Conservation (phyloP, 2,888 invertebrate species). For the Drosophila antonietae region DNA sequence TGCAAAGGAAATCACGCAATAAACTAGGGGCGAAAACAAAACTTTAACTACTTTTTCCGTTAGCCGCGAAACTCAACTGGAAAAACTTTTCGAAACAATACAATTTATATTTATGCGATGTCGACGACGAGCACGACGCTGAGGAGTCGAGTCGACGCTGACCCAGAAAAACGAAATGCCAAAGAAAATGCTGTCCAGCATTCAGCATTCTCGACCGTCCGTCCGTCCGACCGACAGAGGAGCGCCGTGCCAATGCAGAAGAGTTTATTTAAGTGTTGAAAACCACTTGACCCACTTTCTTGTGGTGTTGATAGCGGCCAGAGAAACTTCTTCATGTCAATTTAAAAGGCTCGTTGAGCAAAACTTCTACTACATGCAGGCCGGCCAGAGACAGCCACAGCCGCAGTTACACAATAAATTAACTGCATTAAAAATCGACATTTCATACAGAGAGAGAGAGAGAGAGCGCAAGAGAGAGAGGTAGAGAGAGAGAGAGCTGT, state of each 20-base stretch:
- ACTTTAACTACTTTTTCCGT: slow-evolving; percentile 79
- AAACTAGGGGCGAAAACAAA: slow-evolving; percentile 76
- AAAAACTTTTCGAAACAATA: slow-evolving; percentile 79
- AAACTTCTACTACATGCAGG: neutral
- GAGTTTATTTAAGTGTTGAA: slow-evolving; percentile 71
- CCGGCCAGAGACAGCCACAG: neutral
- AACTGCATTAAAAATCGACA: slow-evolving; percentile 37
- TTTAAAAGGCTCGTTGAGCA: slow-evolving; percentile 30
- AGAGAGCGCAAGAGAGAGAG: neutral
- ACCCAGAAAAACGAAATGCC: slow-evolving; percentile 64
- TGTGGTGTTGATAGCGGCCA: slow-evolving; percentile 61
- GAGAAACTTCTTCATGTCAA: slow-evolving; percentile 48
- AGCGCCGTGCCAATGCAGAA: slow-evolving; percentile 12
- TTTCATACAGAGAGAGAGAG: neutral
- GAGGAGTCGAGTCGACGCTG: slow-evolving; percentile 47
- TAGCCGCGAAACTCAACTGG: slow-evolving; percentile 69
- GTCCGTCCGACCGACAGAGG: neutral
- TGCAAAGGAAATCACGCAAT: slow-evolving; percentile 76
- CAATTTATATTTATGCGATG: slow-evolving; percentile 80
- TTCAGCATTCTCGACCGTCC: slow-evolving; percentile 1
- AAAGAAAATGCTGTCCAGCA: slow-evolving; percentile 43
- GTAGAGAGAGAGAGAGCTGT: neutral
- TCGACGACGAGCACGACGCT: slow-evolving; percentile 3
- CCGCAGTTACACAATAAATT: slow-evolving; percentile 46
- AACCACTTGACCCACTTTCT: slow-evolving; percentile 79